phyloP scores from a whole-genome alignment of 2,797 vertebrate species.

The Malacoctenus gilli region DNA sequence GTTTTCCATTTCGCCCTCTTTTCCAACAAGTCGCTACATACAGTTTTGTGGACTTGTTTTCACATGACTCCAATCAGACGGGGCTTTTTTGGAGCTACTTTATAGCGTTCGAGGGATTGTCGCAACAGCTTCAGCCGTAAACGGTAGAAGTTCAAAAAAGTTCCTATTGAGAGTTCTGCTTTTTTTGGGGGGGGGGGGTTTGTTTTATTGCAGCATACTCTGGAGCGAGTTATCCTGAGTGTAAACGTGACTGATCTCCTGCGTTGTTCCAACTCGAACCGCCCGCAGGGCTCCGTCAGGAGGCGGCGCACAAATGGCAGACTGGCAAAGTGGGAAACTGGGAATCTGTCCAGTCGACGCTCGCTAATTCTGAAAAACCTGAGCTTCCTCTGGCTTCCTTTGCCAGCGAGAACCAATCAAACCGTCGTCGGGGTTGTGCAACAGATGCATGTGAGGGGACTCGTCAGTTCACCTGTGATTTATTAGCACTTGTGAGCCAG shows the following conservation, averaged over 20 bases:
- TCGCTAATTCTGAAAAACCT: background rate
- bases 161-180: slow-evolving; percentile 22
- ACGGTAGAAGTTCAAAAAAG: slow-evolving; percentile 31
- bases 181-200: too few relatives aligned
- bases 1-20: slow-evolving; percentile 61
- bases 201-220: slow-evolving; percentile 51
- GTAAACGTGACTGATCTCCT: slow-evolving; percentile 51
- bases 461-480: background rate
- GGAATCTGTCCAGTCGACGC: too few relatives aligned
- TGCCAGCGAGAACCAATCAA: slow-evolving; percentile 8
- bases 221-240: slow-evolving; percentile 57
- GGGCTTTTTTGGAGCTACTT: slow-evolving; percentile 11
- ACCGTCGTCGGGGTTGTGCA: background rate
- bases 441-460: background rate
- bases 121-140: slow-evolving; percentile 2
- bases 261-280: slow-evolving; percentile 52
- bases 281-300: slow-evolving; percentile 45
- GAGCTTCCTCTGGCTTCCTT: background rate
- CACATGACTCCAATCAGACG: slow-evolving; percentile 28
- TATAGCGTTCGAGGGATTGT: slow-evolving; percentile 1
- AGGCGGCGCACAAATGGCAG: slow-evolving; percentile 29
- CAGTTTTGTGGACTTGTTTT: slow-evolving; percentile 38
- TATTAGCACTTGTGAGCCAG: background rate
- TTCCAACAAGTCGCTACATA: slow-evolving; percentile 37
- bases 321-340: background rate